Base-by-base conservation (phyloP, 1,140 invertebrate species). In the Drosophila ambigua region DNA sequence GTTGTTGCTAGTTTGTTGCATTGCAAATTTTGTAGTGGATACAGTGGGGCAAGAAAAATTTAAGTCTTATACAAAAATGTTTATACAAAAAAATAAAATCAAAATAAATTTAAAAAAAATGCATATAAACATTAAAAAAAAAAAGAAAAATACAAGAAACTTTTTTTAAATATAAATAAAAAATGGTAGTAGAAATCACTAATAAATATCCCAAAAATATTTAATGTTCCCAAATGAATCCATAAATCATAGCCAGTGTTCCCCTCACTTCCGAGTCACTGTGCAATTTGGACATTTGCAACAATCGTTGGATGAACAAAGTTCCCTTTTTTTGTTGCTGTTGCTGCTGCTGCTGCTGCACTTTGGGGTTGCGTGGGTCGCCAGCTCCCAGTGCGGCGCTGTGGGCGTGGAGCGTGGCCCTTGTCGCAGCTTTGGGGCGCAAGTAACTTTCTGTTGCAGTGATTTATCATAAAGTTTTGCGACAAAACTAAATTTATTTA, bases 381-480 rank as follows among this genome's bases (percentile, higher is more conserved):
- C 48, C 28, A 6, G 5, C 20, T 55, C 6, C 48, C 41, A 13
- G 28, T 60, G 68, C 11, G 66, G 68, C 48, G 54, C 45, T 23
- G 45, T 46, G 60, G 67, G 41, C 49, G 68, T 79, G 53, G 20
- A 62, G 35, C 35, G 11, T 39, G 35, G 9, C 35, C 35, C 35
- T 39, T 39, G 51, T 57, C 63, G 67, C 66, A 54, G 65, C 48
- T 53, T 35, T 41, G 43, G 49, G n/a, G 24, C 51, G 43, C 6
- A 7, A 28, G 45, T 46, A 72, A 79, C 68, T 72, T 72, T 79
- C 49, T 54, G 57, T 67, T 78, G 69, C 76, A 79, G 59, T 73
- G 71, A 79, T 79, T 79, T 79, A 73, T 79, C 53, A 73, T 59
- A 79, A 79, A 65, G 28, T 79, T 79, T 55, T 58, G 49, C 54